These are phyloP conservation scores for Psittacula echo DNA, from an alignment of 2,797 vertebrate species.

Conservation along the genomic window DNA sequence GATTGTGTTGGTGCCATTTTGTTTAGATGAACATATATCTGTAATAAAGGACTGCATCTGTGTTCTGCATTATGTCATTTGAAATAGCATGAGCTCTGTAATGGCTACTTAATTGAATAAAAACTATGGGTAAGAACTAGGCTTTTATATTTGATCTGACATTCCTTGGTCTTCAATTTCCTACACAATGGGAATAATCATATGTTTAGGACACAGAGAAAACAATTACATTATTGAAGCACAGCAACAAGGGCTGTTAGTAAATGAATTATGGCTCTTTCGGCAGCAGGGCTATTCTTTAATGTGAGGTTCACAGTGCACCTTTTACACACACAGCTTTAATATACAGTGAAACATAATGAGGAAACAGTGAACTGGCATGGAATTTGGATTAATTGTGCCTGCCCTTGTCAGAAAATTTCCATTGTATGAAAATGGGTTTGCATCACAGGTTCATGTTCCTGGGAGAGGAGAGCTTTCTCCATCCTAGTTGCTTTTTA, in stretches of 20 bases:
- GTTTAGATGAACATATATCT: conserved; percentile 51
- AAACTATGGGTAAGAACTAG: conserved; percentile 40
- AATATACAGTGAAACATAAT: neutral
- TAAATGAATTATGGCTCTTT: conserved; percentile 36
- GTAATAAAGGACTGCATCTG: conserved; percentile 48
- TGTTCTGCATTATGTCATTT: conserved; percentile 48
- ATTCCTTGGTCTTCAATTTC: conserved; percentile 35
- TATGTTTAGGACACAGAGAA: neutral
- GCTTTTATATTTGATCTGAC: conserved; percentile 50
- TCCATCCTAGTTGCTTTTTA: neutral
- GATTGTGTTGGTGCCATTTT: conserved; percentile 44
- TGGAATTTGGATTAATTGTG: neutral
- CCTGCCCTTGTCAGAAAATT: neutral
- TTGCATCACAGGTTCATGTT: neutral
- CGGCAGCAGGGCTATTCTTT: neutral
- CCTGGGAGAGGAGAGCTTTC: neutral
- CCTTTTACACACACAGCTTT: neutral
- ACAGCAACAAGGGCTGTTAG: neutral
- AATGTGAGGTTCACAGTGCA: conserved; percentile 11
- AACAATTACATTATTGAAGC: neutral
- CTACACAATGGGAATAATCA: conserved; percentile 43
- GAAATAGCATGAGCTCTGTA: conserved; percentile 61
- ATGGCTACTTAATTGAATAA: conserved; percentile 60
- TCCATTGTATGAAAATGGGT: neutral
- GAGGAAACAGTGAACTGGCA: neutral